Conservation (phyloP, 35 echinoderm and acorn worm species). For the Anneissia japonica region DNA sequence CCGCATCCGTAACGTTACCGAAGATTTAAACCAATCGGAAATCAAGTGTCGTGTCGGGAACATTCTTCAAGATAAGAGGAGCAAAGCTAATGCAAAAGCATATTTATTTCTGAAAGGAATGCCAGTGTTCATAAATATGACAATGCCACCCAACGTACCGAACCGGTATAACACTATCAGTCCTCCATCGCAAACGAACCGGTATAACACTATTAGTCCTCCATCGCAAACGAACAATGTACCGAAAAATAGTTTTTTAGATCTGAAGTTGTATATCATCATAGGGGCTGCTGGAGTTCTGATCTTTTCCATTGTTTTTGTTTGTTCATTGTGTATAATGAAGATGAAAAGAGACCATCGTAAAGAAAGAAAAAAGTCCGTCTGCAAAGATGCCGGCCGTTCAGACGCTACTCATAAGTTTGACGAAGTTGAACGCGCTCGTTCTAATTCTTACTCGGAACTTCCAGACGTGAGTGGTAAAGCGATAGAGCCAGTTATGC, state of each 20-base stretch:
- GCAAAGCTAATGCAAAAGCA: background rate
- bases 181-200: background rate
- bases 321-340: background rate
- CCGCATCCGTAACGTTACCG: background rate
- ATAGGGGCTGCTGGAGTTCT: background rate
- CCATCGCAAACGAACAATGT: background rate
- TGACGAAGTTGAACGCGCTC: background rate
- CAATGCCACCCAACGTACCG: no score
- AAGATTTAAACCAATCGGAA: background rate
- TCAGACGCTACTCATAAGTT: background rate
- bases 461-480: background rate
- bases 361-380: background rate
- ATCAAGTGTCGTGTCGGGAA: background rate
- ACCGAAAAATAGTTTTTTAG: background rate
- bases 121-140: background rate
- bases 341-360: background rate
- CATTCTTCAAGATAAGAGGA: background rate
- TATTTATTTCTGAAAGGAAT: background rate
- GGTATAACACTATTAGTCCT: background rate
- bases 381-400: background rate
- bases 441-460: background rate
- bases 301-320: background rate
- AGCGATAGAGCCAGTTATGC: background rate
- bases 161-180: background rate
- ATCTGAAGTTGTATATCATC: background rate